Evolutionary conservation across 2,797 vertebrate species (phyloP).

Genomic region (Cynopterus sphinx): DNA sequence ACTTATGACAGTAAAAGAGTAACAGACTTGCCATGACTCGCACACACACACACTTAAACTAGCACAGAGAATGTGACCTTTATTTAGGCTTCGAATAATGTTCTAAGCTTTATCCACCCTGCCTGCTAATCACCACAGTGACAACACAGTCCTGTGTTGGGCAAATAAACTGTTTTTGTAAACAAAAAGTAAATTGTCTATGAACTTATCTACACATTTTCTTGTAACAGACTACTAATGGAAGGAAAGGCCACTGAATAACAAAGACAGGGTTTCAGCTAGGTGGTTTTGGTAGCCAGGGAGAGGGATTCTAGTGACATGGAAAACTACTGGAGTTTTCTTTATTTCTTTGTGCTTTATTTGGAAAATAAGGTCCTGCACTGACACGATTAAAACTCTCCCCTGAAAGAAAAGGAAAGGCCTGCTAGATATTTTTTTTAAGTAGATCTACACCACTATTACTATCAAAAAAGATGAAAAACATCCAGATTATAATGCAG

Average conservation of each 20-base stretch:
- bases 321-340: not conserved
- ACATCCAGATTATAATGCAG: not conserved
- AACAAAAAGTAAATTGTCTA: constrained; percentile 49
- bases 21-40: constrained; percentile 32
- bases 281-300: not conserved
- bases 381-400: not conserved
- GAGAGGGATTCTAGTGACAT: not conserved
- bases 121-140: constrained; percentile 50
- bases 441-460: not conserved
- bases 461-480: not conserved
- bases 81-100: not conserved
- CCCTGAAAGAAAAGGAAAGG: not conserved
- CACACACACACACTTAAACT: constrained; percentile 45
- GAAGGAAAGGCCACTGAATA: not conserved
- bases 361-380: not conserved
- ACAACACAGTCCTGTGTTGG: not conserved
- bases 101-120: constrained; percentile 34
- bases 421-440: not conserved
- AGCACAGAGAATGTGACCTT: constrained; percentile 56
- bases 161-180: constrained; percentile 52
- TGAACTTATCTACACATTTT: not conserved
- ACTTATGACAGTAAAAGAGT: not conserved
- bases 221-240: not conserved
- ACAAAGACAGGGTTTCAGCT: not conserved
- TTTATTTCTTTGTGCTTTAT: not conserved